phyloP scores from a whole-genome alignment of 2,888 invertebrate species.

The Meteorus cinctellus region DNA sequence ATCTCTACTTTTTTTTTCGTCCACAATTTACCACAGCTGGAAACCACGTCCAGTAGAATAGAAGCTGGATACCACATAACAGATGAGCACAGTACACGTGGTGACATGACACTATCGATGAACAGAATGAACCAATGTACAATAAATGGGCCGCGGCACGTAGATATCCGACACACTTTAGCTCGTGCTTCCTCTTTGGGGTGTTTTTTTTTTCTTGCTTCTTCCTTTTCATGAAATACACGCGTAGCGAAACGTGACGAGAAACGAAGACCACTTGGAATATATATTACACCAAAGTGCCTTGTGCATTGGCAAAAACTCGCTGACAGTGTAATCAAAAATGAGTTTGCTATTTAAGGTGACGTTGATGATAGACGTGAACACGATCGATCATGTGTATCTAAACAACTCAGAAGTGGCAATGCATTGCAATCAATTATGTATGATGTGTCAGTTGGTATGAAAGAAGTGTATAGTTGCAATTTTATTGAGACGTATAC shows the following conservation, averaged over 20 bases:
- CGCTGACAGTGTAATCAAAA: background rate
- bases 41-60: background rate
- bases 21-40: background rate
- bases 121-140: background rate
- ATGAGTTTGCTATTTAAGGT: background rate
- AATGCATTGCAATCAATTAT: background rate
- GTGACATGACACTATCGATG: constrained; percentile 7
- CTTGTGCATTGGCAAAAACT: background rate
- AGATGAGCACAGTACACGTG: background rate
- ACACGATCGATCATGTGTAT: background rate
- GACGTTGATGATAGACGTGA: background rate
- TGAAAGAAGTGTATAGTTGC: too few relatives aligned
- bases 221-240: background rate
- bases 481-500: too few relatives aligned
- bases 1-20: background rate
- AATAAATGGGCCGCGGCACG: background rate
- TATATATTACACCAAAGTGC: background rate
- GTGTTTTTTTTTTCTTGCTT: too few relatives aligned
- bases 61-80: background rate
- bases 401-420: background rate
- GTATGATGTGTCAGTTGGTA: too few relatives aligned
- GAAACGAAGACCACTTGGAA: background rate
- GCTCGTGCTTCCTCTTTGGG: background rate
- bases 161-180: background rate
- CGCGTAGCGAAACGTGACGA: background rate